These are phyloP conservation scores for Melangyna quadrimaculata DNA, from an alignment of 2,888 invertebrate genomes.

Conservation along the genomic window DNA sequence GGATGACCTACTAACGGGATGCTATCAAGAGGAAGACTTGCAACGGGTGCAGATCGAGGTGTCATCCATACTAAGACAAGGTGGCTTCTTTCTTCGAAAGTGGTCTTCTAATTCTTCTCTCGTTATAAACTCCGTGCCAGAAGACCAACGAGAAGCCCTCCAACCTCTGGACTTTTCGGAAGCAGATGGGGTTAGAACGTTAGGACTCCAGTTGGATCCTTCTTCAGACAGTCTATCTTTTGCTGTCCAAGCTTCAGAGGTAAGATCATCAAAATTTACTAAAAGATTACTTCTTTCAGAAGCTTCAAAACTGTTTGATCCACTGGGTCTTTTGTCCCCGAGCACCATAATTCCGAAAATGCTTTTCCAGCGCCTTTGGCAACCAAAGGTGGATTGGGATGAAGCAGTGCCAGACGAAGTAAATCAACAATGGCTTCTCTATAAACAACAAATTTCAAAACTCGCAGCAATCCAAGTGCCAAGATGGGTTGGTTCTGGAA, in stretches of 20 bases:
- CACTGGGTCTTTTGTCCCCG: neutral
- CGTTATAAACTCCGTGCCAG: conserved; percentile 12
- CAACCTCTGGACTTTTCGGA: conserved; percentile 15
- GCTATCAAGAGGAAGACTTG: neutral
- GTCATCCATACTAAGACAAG: neutral
- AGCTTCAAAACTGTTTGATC: conserved; percentile 1
- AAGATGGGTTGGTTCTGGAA: too few relatives aligned
- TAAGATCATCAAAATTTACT: neutral
- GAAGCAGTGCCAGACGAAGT: too few relatives aligned
- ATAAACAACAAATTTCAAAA: too few relatives aligned
- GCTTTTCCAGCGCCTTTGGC: too few relatives aligned
- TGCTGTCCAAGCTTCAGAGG: neutral
- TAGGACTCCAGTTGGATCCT: conserved; percentile 19
- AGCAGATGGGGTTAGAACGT: conserved; percentile 5
- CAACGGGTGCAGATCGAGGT: neutral
- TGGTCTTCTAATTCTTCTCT: conserved; percentile 17
- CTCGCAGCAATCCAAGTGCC: too few relatives aligned
- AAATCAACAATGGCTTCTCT: too few relatives aligned
- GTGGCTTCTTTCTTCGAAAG: conserved; percentile 9
- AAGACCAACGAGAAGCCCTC: conserved; percentile 8
- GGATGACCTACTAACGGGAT: conserved; percentile 15
- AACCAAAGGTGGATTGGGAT: too few relatives aligned
- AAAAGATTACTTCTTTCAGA: conserved; percentile 26
- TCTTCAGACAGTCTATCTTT: neutral
- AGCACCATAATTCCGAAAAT: conserved; percentile 22